Base-by-base conservation (phyloP, 1,140 invertebrate species). In the Copidosoma floridanum region DNA sequence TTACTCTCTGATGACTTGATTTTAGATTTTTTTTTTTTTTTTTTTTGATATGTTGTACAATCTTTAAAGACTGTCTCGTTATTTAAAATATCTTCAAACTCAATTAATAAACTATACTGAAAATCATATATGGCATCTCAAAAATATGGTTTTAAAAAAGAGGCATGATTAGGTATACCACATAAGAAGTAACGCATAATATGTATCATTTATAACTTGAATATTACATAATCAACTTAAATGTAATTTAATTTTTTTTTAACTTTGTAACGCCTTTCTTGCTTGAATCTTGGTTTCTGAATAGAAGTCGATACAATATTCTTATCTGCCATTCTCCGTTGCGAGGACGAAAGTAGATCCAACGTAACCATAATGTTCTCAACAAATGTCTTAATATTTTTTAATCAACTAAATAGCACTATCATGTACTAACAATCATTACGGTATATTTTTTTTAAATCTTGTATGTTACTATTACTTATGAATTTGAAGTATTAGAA, bases 91-190 rank as follows among this genome's bases (percentile, higher is more conserved):
- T 1, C 5, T n/a, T n/a, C n/a, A n/a, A n/a, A n/a, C n/a, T 40
- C 16, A 24, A 0, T 20, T 8, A 12, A 10, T 12, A 14, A 20
- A 21, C 12, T 20, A 5, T 38, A 16, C n/a, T 23, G 12, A 40
- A 38, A 52, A n/a, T 40, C 10, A 18, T 52, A 52, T 14, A 11
- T 21, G 16, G 18, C 20, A 38, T 52, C 35, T 1, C 4, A 14
- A 40, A 52, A 52, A 40, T 24, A 52, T 40, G 20, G 5, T 52
- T 52, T 37, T n/a, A n/a, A n/a, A n/a, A n/a, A n/a, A 4, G 50
- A 23, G 8, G 18, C 14, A 24, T 21, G 26, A 37, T 18, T 24
- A 40, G 18, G 35, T 7, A 14, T n/a, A 23, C 35, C 50, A 24
- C 50, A 52, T 11, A 52, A 37, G 12, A 10, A 21, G 23, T 12